Evolutionary conservation across 2,888 invertebrate species (phyloP), one percentile per base, ranked within the genome.

Genomic region (Synanthedon formicaeformis): DNA sequence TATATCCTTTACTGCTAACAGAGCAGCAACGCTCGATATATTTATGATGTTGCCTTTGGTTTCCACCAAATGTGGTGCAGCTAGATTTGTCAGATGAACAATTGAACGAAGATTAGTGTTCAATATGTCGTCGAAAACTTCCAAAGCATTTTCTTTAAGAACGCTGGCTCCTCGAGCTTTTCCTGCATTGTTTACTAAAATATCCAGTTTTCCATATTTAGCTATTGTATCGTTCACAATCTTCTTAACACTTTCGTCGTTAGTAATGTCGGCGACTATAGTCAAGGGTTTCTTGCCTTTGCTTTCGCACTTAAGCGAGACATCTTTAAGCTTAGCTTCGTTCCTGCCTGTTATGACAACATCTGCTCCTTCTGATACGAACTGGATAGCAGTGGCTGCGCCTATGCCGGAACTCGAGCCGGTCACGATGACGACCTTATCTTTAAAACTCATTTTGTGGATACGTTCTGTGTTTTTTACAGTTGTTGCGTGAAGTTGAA

Each of bases 101-200:
- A 57, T 52, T 23, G 69, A 58, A 4, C 71, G 62, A n/a, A 73
- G 60, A 58, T 73, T 70, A n/a, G 41, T 41, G 1, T n/a, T 41
- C 4, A 41, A n/a, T n/a, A n/a, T 12, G 4, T 41, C 13, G 10
- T 41, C 41, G 10, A 41, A 41, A 12, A 41, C 12, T 13, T 41
- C n/a, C 2, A 41, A 5, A 13, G 13, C 41, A 41, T 41, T 13
- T 12, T 41, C n/a, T 1, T 41, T 6, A 41, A 13, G 12, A n/a
- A 41, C 10, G 6, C 12, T 12, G 10, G 8, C 12, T 41, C 1
- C 4, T 1, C 41, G n/a, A 5, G n/a, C 41, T 41, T 5, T 58
- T 0, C 69, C 73, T 1, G 66, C 71, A 48, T 69, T 73, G 51
- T 75, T 74, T 1, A 75, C 59, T 51, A 73, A 55, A 18, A 73